Base-by-base conservation (phyloP, 2,888 invertebrate species). In the Hirtodrosophila cameraria region DNA sequence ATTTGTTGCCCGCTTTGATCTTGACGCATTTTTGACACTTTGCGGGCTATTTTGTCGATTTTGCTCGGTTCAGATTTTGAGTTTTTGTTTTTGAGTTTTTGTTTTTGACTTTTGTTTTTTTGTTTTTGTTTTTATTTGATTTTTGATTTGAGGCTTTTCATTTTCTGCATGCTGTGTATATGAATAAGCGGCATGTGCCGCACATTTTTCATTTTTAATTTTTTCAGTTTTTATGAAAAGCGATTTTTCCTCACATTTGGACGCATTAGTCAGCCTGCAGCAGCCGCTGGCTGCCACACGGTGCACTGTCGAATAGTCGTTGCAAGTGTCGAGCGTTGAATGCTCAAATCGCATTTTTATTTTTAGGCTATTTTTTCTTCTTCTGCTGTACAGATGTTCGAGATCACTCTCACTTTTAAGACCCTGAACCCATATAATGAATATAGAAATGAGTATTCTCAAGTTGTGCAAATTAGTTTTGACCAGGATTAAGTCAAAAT, bases 1-100 rank as follows among this genome's bases (percentile, higher is more conserved):
- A 68, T 75, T 79, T 68, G 52, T 55, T 39, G 78, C 73, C 59
- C 73, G 67, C 80, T 80, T 80, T 80, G 82, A 80, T 80, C 82
- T 80, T 82, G 77, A 80, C 80, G 80, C 79, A 75, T 80, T 80
- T 80, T 82, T 80, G 80, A 80, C 80, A 80, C 80, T 80, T 79
- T 77, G 69, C 75, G 57, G 54, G 69, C 66, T 74, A 69, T 75
- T 80, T 80, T 73, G 77, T 75, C 78, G 71, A 80, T 77, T 76
- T 76, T 54, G 71, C 52, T 73, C 45, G 54, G 38, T 60, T 60
- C 45, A 54, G 46, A 23, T 60, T 38, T 45, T 41, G 13, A 11
- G 20, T 45, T 54, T 61, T 5, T 7, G 15, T 23, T 43, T 31
- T 43, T 42, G n/a, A n/a, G n/a, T 48, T 3, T 25, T 45, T 59